These are phyloP conservation scores for Sinopyrophorus schimmeli DNA, from an alignment of 2,888 invertebrate genomes.

Conservation along the genomic window DNA sequence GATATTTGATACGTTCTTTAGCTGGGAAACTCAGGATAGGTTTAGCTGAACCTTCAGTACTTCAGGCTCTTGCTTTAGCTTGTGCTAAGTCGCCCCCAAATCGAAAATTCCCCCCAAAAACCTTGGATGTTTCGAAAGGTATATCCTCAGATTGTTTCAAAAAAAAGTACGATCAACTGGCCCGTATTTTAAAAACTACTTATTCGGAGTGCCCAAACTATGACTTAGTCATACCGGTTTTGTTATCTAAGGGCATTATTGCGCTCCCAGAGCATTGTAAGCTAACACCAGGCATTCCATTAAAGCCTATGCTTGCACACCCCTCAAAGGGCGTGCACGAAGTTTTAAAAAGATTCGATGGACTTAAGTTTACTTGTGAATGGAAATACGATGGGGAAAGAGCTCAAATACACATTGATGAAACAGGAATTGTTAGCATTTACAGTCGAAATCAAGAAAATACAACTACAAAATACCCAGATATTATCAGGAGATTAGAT, in stretches of 20 bases:
- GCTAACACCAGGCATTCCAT: conserved; percentile 87
- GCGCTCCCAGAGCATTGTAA: conserved; percentile 79
- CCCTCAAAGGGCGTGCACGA: conserved; percentile 94
- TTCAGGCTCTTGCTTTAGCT: conserved; percentile 88
- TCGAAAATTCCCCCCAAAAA: conserved; percentile 65
- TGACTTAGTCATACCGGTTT: conserved; percentile 76
- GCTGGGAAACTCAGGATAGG: conserved; percentile 96
- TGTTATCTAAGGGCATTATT: conserved; percentile 75
- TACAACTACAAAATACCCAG: conserved; percentile 94
- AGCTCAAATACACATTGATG: conserved; percentile 84
- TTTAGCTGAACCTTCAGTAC: conserved; percentile 93
- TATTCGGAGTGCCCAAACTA: conserved; percentile 98
- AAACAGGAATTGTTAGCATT: conserved; percentile 72
- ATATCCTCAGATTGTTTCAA: conserved; percentile 72
- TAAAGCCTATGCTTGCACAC: conserved; percentile 98
- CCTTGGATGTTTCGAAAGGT: conserved; percentile 66
- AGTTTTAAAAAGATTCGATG: conserved; percentile 72
- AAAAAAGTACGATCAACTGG: conserved; percentile 70
- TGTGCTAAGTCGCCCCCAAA: conserved; percentile 77
- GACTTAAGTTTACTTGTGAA: conserved; percentile 92
- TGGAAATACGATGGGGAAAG: conserved; percentile 99
- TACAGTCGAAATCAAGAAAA: conserved; percentile 97
- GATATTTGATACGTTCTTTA: conserved; percentile 86
- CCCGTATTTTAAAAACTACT: conserved; percentile 84
- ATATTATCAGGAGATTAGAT: conserved; percentile 76